phyloP scores from a whole-genome alignment of 2,797 vertebrate genomes.

The Silurus lanzhouensis region DNA sequence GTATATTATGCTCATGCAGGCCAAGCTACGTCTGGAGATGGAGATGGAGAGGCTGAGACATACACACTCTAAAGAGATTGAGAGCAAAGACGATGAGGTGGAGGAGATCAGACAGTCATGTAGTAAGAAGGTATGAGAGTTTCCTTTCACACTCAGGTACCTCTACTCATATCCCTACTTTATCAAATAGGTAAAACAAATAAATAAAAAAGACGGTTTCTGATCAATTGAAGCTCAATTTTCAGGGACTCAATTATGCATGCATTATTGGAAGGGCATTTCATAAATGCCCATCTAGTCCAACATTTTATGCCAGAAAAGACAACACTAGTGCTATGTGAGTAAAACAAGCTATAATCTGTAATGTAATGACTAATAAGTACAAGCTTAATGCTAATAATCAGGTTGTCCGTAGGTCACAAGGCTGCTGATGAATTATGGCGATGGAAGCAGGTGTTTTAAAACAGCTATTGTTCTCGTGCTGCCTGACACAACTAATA shows the following conservation, averaged over 20 bases:
- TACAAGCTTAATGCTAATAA: slow-evolving; percentile 22
- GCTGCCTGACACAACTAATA: background rate
- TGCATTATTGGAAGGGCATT: background rate
- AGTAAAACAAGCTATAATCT: slow-evolving; percentile 41
- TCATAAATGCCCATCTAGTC: slow-evolving; percentile 10
- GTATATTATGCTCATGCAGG: slow-evolving; percentile 65
- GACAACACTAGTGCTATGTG: slow-evolving; percentile 5
- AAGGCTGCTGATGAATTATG: background rate
- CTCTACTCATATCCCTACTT: background rate
- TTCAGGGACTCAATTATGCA: background rate
- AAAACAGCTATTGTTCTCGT: background rate
- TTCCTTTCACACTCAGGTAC: background rate
- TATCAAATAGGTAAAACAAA: background rate
- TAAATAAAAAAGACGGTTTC: background rate
- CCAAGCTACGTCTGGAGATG: slow-evolving; percentile 96
- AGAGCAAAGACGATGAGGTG: slow-evolving; percentile 93
- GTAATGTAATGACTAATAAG: slow-evolving; percentile 40
- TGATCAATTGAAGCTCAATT: background rate
- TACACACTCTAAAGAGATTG: slow-evolving; percentile 92
- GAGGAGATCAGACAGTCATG: slow-evolving; percentile 94
- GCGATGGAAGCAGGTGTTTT: background rate
- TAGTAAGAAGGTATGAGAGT: slow-evolving; percentile 89
- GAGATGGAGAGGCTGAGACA: slow-evolving; percentile 96
- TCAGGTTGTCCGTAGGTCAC: background rate
- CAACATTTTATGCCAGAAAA: background rate